Conservation (phyloP, 2,113 vertebrate species). For the Scartelaos histophorus region DNA sequence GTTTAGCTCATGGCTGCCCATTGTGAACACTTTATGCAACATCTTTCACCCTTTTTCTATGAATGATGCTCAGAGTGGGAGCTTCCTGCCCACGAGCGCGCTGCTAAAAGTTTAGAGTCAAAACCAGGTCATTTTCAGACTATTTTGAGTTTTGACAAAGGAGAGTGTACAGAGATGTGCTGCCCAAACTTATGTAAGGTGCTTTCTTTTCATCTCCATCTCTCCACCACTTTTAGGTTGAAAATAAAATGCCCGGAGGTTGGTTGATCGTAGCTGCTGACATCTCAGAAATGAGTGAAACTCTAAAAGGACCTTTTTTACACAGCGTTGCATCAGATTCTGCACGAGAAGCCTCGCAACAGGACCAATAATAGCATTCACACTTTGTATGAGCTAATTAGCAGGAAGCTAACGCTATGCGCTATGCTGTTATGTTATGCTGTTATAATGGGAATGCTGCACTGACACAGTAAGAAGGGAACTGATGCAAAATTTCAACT, state of each 20-base stretch:
- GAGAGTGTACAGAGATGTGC: conserved; percentile 18
- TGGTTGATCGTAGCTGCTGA: conserved; percentile 36
- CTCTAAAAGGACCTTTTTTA: conserved; percentile 30
- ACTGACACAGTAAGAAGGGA: background rate
- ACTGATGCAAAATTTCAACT: background rate
- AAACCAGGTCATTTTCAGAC: conserved; percentile 33
- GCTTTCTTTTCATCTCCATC: conserved; percentile 41
- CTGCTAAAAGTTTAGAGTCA: conserved; percentile 34
- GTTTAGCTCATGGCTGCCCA: conserved; percentile 9
- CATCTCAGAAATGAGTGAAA: conserved; percentile 20
- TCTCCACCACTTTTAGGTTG: conserved; percentile 9
- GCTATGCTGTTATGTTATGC: background rate
- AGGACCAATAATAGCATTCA: conserved; percentile 24
- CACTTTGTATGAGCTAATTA: conserved; percentile 31
- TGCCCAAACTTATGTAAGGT: conserved; percentile 48
- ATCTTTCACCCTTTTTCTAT: conserved; percentile 20
- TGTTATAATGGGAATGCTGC: background rate
- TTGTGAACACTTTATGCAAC: conserved; percentile 20
- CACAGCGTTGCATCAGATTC: conserved; percentile 57
- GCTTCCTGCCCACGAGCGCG: conserved; percentile 46
- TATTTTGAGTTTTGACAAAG: conserved; percentile 38
- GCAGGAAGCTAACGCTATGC: background rate
- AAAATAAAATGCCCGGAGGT: conserved; percentile 30
- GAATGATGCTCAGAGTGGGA: conserved; percentile 37
- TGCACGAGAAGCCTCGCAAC: conserved; percentile 21